Base-by-base conservation (phyloP, 2,888 invertebrate genomes). In the Acanthopleura granulata region DNA sequence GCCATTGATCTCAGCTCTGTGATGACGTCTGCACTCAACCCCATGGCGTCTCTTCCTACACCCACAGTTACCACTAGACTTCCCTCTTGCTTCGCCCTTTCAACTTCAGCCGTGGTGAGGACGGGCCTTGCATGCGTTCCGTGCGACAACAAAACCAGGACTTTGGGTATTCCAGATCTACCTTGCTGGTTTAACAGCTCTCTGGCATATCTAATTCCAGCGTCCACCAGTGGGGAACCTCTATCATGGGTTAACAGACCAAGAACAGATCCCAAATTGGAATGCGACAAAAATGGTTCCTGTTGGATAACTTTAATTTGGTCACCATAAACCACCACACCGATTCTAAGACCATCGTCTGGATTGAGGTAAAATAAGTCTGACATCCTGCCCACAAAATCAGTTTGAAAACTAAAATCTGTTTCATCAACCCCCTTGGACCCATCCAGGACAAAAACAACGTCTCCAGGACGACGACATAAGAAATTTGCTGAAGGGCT, bases 31-130 rank as follows among this genome's bases (percentile, higher is more conserved):
- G 18, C 29, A 27, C 25, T 66, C 57, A 57, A 57, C 6, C 57
- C 22, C 40, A 40, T 40, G 40, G 40, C 40, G 12, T 22, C 57
- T n/a, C 12, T 57, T 66, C 27, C 66, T 27, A 66, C 6, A 22
- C 66, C 66, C 1, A 66, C 25, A 16, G 66, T 66, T 15, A 66
- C 25, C 18, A 66, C 4, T 22, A 27, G 6, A 14, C 18, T 66
- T 16, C 66, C 66, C 14, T 66, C 66, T 66, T 27, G 66, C 29
- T 66, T 66, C 6, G 66, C 66, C 66, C 6, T 22, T 66, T 22
- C 22, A 27, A 27, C 66, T 27, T 66, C 25, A 27, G 6, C 66
- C 3, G 3, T 22, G 66, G 66, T 66, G 16, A 6, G 6, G 29
- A 16, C 29, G 1, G 66, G 66, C 3, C 66, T 18, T 6, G 25